Base-by-base conservation (phyloP, 2,888 invertebrate genomes). In the Deilephila elpenor region DNA sequence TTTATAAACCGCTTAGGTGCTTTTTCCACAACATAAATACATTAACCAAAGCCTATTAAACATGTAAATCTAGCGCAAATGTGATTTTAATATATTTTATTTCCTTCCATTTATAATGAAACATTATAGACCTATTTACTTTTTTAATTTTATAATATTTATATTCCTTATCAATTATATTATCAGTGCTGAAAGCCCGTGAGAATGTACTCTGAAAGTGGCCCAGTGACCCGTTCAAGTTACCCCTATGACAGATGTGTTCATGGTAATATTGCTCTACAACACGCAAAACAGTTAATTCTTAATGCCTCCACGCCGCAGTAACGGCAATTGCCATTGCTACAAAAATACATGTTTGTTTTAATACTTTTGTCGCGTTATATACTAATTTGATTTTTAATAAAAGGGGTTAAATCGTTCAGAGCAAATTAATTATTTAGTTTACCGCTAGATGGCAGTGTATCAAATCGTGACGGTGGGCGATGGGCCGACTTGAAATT, bases 181-280 rank as follows among this genome's bases (percentile, higher is more conserved):
- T 82, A 86, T 76, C 70, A 73, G 75, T 14, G 67, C 75, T 76
- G 80, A 77, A 77, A 81, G 76, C 79, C 61, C 76, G 79, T 81
- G 76, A 81, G 84, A 86, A 84, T 56, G 83, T 81, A 82, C 82
- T 84, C 81, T 77, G 75, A 73, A 76, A 75, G 81, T 90, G 91
- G 90, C 92, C 92, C 79, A 92, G 82, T 92, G 86, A 92, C 91
- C 91, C 80, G 78, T 79, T 79, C 80, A 79, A 82, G 83, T 85
- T 86, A 84, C 78, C 82, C 74, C 82, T 86, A 88, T 92, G 91
- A 93, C 91, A 91, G 90, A 92, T 92, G 90, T 88, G 88, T 89
- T 86, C 86, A 86, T 83, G 87, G 86, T 80, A 82, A 86, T 89
- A 92, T 76, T 75, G 83, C 83, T 91, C 90, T 89, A 91, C 91